Evolutionary conservation across 2,797 vertebrate species (phyloP).

Genomic region (Meriones psammophilus): DNA sequence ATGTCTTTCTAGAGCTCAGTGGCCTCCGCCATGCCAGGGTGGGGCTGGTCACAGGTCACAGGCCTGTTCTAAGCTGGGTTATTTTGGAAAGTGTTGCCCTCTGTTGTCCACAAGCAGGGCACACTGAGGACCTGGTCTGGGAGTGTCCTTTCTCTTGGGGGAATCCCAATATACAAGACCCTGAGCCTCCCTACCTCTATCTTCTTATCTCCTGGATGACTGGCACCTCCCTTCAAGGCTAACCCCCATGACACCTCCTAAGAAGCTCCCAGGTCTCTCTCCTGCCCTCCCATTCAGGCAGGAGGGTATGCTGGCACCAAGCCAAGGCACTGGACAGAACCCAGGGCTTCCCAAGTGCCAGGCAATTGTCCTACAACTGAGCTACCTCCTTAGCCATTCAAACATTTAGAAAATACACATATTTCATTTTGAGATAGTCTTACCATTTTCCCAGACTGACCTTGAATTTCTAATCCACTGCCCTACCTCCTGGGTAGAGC

Average conservation of each 20-base stretch:
- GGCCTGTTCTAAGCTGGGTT: background rate
- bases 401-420: background rate
- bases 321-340: background rate
- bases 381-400: background rate
- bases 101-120: background rate
- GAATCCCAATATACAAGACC: background rate
- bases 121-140: background rate
- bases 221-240: background rate
- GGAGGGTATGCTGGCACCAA: background rate
- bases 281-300: background rate
- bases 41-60: too few relatives aligned
- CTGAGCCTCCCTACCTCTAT: background rate
- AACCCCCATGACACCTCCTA: background rate
- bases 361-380: background rate
- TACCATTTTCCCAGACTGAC: background rate
- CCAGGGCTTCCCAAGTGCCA: background rate
- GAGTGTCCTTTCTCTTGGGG: too few relatives aligned
- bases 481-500: background rate
- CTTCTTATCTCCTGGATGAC: background rate
- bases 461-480: background rate
- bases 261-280: background rate
- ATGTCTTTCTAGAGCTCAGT: background rate
- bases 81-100: background rate
- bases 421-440: background rate
- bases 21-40: background rate